Evolutionary conservation across 2,888 invertebrate species (phyloP).

Genomic region (Clunio marinus): DNA sequence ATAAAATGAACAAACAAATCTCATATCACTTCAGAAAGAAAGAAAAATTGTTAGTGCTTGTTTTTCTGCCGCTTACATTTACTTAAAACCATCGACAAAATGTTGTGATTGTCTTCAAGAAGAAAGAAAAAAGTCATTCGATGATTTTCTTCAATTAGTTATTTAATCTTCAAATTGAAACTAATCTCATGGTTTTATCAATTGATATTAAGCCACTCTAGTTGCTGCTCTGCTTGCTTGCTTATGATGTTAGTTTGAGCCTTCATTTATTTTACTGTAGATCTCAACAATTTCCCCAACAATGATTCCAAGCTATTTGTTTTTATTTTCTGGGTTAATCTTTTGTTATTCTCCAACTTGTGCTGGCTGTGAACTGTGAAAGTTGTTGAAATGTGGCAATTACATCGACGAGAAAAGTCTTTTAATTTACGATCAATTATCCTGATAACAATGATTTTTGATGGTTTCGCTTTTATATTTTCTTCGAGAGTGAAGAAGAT

Average conservation of each 20-base stretch:
- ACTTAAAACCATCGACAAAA: background rate
- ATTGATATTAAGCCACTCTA: conserved; percentile 32
- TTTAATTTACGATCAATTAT: conserved; percentile 35
- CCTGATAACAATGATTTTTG: conserved; percentile 24
- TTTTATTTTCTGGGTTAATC: conserved; percentile 33
- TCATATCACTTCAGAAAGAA: no score
- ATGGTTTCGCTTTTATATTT: background rate
- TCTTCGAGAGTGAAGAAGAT: background rate
- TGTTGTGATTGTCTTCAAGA: conserved; percentile 20
- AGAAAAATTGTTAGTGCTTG: no score
- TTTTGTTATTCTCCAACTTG: conserved; percentile 20
- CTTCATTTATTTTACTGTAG: background rate
- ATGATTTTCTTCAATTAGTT: conserved; percentile 37
- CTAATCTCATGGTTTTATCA: conserved; percentile 39
- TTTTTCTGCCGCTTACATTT: no score
- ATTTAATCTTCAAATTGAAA: conserved; percentile 39
- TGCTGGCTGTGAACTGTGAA: background rate
- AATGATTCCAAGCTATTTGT: conserved; percentile 32
- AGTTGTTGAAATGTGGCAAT: background rate
- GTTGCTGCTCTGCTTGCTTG: background rate
- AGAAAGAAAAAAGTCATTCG: no score
- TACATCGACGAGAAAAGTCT: conserved; percentile 1
- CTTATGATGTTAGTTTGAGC: background rate
- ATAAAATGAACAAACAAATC: no score
- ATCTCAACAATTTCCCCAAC: background rate